Evolutionary conservation across 2,113 vertebrate species (phyloP), one percentile per base, ranked within the genome.

Genomic region (Clarias batrachus): DNA sequence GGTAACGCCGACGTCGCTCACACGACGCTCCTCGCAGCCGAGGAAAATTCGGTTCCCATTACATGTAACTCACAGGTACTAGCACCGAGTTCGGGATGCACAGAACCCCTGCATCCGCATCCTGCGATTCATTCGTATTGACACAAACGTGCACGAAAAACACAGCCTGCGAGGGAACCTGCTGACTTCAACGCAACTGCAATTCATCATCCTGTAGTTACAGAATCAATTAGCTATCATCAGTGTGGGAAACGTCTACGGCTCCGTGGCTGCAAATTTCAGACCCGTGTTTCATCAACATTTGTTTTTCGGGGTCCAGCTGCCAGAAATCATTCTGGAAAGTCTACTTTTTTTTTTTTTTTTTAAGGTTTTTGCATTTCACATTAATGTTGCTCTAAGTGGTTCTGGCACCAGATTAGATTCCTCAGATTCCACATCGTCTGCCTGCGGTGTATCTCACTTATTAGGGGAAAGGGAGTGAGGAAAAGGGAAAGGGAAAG

Each of bases 371-470:
- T 48, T 86, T 84, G 71, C 82, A 57, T 79, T 70, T 57, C 52
- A 52, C 73, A 82, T 88, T 83, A 83, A 68, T 79, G 57, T 68
- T 85, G 4, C 88, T 80, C 79, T 85, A 84, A 89, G 57, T 81
- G 80, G 60, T 81, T 86, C 83, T 83, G 89, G 90, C 86, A 90
- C 87, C 83, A 86, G 86, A 87, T 88, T 85, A 90, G 81, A 90
- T 90, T 91, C 86, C 60, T 88, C 66, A 62, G 83, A 91, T 91
- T 90, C 90, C 73, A 81, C 48, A 59, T 76, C 73, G 86, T 88
- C 90, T 91, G 89, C 65, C 76, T 3, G 37, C 6, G 52, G 37
- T 83, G 33, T 76, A 86, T 76, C 85, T 89, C n/a, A 25, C 73
- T 86, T 25, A 52, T 30, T 37, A 27, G 68, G 73, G 41, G 54